Evolutionary conservation across 2,113 vertebrate genomes (phyloP).

Genomic region (Stomatorhinus ivindoensis): DNA sequence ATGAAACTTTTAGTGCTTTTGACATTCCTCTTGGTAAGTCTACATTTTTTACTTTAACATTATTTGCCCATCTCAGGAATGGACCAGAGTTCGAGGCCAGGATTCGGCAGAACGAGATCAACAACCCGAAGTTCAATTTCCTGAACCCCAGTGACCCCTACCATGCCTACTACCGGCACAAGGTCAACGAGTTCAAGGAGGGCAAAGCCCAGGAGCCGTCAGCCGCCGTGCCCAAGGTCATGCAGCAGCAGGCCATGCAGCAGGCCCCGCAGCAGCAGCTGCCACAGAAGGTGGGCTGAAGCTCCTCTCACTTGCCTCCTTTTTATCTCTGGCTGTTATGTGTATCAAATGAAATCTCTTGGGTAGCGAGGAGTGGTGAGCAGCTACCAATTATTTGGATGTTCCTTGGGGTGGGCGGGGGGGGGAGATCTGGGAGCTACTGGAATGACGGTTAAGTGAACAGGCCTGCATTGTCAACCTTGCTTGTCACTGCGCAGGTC

Average conservation of each 20-base stretch:
- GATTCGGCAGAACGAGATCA: conserved; percentile 97
- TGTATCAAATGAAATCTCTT: not conserved
- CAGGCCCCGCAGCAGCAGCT: conserved; percentile 74
- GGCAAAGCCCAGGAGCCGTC: conserved; percentile 95
- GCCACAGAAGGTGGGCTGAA: conserved; percentile 77
- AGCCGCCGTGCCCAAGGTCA: conserved; percentile 92
- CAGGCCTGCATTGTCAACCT: not conserved
- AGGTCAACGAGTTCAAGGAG: conserved; percentile 98
- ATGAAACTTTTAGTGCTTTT: not conserved
- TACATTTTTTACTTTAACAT: too few relatives aligned
- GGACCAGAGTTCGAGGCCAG: conserved; percentile 97
- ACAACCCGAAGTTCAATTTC: conserved; percentile 98
- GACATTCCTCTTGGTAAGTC: not conserved
- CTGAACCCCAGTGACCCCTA: conserved; percentile 94
- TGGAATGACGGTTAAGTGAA: not conserved
- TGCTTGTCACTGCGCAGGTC: conserved; percentile 55
- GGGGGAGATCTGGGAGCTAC: not conserved
- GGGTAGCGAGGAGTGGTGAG: not conserved
- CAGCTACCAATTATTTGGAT: not conserved
- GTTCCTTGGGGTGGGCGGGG: not conserved
- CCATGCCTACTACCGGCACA: conserved; percentile 98
- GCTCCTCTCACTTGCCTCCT: not conserved
- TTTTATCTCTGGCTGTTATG: not conserved
- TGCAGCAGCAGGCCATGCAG: conserved; percentile 80
- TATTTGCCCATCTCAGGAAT: conserved; percentile 74